A percentile compares a stretch with the other conserved stretches of the same genome.
phyloP scores from a whole-genome alignment of 2,113 vertebrate species.

The Gallinago undulata region DNA sequence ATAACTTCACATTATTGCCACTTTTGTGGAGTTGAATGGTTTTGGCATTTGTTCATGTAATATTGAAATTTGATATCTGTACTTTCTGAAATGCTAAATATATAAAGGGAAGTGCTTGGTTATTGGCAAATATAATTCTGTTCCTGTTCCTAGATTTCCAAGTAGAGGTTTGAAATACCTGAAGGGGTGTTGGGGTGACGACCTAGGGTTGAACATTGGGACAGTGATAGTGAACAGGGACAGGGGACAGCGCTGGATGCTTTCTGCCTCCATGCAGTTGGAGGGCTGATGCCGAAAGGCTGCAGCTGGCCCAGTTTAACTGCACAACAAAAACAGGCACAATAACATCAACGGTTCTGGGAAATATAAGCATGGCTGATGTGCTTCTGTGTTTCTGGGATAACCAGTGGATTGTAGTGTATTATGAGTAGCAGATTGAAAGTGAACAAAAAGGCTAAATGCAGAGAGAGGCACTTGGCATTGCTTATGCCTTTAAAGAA shows the following conservation, averaged over 20 bases:
- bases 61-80: neutral
- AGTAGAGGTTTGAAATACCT: neutral
- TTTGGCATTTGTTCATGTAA: neutral
- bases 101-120: neutral
- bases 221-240: too few relatives aligned
- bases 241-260: accelerated
- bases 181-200: neutral
- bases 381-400: neutral
- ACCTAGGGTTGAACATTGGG: neutral
- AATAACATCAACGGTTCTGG: neutral
- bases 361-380: neutral
- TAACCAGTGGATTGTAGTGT: neutral
- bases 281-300: neutral
- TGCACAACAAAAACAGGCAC: accelerated
- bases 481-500: neutral
- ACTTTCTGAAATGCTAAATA: neutral
- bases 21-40: neutral
- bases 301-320: neutral
- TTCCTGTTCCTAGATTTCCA: neutral
- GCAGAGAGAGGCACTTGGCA: neutral
- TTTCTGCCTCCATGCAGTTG: neutral
- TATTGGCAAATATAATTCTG: neutral
- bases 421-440: neutral
- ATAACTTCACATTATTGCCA: neutral
- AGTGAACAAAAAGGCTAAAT: neutral